Conservation (phyloP, 2,888 invertebrate species). For the Andrena flavipes region DNA sequence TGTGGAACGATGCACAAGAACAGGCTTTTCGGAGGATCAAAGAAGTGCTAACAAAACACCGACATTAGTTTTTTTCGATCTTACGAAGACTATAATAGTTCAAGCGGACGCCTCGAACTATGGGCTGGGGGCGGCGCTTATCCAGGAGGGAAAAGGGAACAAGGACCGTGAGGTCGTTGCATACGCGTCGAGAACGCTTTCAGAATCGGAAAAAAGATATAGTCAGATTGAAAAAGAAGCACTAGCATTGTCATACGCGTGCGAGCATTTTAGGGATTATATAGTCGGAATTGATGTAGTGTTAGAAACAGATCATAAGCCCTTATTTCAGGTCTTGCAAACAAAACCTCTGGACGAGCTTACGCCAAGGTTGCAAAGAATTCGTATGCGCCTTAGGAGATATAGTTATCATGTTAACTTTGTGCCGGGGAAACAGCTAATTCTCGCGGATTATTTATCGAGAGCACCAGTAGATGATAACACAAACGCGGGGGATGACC, state of each 20-base stretch:
- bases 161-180: neutral
- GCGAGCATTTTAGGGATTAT: slow-evolving; percentile 76
- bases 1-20: neutral
- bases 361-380: slow-evolving; percentile 76
- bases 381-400: slow-evolving; percentile 69
- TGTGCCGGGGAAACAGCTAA: neutral
- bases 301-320: slow-evolving; percentile 80
- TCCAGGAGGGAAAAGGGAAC: neutral
- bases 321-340: slow-evolving; percentile 74
- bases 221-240: slow-evolving; percentile 81
- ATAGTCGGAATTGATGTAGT: slow-evolving; percentile 69
- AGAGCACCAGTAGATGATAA: slow-evolving; percentile 3
- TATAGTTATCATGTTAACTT: neutral
- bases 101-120: neutral
- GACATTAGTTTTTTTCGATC: neutral
- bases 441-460: slow-evolving; percentile 71
- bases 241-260: slow-evolving; percentile 75
- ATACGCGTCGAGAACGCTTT: slow-evolving; percentile 11
- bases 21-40: neutral
- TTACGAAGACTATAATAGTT: neutral
- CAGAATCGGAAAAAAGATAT: slow-evolving; percentile 65
- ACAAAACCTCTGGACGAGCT: slow-evolving; percentile 76
- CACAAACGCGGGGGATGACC: neutral
- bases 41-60: neutral
- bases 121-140: neutral